These are phyloP conservation scores for Conus ventricosus DNA, from an alignment of 1,140 invertebrate genomes.

Conservation along the genomic window DNA sequence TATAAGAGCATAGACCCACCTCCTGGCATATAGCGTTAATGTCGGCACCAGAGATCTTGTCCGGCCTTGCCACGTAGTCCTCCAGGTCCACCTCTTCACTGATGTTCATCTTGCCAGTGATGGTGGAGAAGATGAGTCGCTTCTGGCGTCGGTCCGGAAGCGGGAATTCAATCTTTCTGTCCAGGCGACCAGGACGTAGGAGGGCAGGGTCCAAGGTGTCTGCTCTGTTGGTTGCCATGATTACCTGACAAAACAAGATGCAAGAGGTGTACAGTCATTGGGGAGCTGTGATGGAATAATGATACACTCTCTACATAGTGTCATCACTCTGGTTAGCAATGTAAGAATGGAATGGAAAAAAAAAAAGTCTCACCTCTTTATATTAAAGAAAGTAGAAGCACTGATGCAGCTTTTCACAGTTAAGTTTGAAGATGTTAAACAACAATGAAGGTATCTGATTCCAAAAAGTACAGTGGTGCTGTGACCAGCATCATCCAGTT, in stretches of 20 bases:
- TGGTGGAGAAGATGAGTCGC: conserved; percentile 97
- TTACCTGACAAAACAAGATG: conserved; percentile 82
- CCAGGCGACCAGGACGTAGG: conserved; percentile 95
- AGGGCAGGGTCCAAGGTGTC: conserved; percentile 99
- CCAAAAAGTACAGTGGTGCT: no score
- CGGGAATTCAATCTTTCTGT: conserved; percentile 99
- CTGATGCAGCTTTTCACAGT: no score
- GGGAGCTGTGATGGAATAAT: no score
- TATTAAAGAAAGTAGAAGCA: no score
- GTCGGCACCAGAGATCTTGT: conserved; percentile 98
- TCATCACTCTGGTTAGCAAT: no score
- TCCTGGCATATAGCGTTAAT: conserved; percentile 99
- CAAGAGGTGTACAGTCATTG: background rate
- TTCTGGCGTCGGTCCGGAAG: conserved; percentile 98
- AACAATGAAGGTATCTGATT: no score
- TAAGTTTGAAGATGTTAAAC: no score
- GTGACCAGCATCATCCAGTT: no score
- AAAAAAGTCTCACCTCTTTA: no score
- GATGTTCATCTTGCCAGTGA: conserved; percentile 95
- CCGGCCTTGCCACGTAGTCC: conserved; percentile 98
- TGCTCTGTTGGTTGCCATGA: conserved; percentile 99
- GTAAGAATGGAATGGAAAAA: no score
- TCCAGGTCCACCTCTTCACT: conserved; percentile 84
- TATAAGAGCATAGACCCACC: conserved; percentile 77
- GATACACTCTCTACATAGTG: no score